Conservation (phyloP, 1,140 invertebrate species). For the Sycophaga agraensis region DNA sequence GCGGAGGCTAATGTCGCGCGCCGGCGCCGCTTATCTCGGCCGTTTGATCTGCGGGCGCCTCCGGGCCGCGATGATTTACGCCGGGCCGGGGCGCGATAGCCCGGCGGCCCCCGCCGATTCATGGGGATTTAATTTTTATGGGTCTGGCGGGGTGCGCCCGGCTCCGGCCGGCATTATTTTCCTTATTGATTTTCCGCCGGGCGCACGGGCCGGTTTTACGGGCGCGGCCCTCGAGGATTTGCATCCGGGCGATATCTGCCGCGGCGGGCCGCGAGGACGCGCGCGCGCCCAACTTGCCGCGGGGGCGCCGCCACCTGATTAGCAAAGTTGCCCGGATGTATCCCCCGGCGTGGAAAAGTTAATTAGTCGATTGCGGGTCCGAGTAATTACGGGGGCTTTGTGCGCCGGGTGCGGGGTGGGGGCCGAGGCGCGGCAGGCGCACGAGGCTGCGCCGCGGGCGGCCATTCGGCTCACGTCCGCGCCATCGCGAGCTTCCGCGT, state of each 20-base stretch:
- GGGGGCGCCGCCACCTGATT: constrained; percentile 16
- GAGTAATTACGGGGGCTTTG: neutral
- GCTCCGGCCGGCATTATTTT: neutral
- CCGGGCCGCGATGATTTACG: constrained; percentile 26
- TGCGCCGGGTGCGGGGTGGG: too few relatives aligned
- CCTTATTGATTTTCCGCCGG: constrained; percentile 11
- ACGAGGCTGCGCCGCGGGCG: too few relatives aligned
- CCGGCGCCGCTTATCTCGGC: constrained; percentile 8
- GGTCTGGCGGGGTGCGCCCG: neutral
- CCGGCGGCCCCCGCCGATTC: neutral
- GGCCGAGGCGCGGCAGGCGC: too few relatives aligned
- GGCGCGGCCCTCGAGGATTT: too few relatives aligned
- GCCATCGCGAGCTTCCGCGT: constrained; percentile 28
- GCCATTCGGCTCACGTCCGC: constrained; percentile 26
- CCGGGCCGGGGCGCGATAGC: neutral
- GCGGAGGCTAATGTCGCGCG: constrained; percentile 11
- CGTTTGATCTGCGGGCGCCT: constrained; percentile 25
- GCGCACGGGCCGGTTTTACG: too few relatives aligned
- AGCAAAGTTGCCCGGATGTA: constrained; percentile 11
- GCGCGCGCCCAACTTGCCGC: too few relatives aligned
- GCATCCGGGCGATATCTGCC: too few relatives aligned
- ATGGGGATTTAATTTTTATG: constrained; percentile 27
- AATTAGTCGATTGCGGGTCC: constrained; percentile 27
- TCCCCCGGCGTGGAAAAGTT: constrained; percentile 27
- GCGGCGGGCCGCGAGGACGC: too few relatives aligned